Percentiles rank a stretch among this genome's conserved stretches.
Evolutionary conservation across 2,797 vertebrate genomes (phyloP).

Genomic region (Hybognathus amarus): DNA sequence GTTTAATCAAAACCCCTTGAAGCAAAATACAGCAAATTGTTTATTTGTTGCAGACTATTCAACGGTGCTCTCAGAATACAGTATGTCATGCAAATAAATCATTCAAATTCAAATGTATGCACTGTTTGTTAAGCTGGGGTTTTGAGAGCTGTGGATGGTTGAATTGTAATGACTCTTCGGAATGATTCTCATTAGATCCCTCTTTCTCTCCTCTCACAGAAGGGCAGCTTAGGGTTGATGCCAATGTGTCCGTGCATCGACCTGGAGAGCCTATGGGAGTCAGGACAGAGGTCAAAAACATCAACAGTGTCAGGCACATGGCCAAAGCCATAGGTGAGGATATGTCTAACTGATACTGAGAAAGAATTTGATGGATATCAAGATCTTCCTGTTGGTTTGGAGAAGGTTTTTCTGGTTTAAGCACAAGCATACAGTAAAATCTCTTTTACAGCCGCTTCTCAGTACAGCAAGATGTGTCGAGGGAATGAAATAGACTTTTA

Average conservation of each 20-base stretch:
- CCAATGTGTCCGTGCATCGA: constrained; percentile 92
- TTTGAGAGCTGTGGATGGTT: constrained; percentile 33
- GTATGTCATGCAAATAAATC: constrained; percentile 57
- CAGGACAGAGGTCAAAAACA: constrained; percentile 97
- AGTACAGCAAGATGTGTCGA: background rate
- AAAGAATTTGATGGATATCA: background rate
- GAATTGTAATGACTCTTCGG: constrained; percentile 37
- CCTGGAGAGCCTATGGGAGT: constrained; percentile 88
- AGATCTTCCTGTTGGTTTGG: background rate
- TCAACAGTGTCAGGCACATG: constrained; percentile 91
- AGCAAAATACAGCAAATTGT: constrained; percentile 52
- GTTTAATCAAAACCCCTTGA: constrained; percentile 49
- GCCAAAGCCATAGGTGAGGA: constrained; percentile 86
- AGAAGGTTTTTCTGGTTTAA: constrained; percentile 6
- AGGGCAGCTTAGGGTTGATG: constrained; percentile 96
- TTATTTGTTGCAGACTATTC: constrained; percentile 43
- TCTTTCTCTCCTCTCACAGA: constrained; percentile 73
- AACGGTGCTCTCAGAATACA: constrained; percentile 10
- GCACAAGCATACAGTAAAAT: background rate
- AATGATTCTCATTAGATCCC: constrained; percentile 34
- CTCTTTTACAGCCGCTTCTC: background rate
- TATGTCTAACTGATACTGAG: background rate
- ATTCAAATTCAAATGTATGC: constrained; percentile 57
- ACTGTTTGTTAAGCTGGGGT: constrained; percentile 32
- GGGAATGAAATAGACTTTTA: constrained; percentile 20